Evolutionary conservation across 2,888 invertebrate genomes (phyloP), one percentile per base, ranked within the genome.

Genomic region (Elaeidobius kamerunicus): DNA sequence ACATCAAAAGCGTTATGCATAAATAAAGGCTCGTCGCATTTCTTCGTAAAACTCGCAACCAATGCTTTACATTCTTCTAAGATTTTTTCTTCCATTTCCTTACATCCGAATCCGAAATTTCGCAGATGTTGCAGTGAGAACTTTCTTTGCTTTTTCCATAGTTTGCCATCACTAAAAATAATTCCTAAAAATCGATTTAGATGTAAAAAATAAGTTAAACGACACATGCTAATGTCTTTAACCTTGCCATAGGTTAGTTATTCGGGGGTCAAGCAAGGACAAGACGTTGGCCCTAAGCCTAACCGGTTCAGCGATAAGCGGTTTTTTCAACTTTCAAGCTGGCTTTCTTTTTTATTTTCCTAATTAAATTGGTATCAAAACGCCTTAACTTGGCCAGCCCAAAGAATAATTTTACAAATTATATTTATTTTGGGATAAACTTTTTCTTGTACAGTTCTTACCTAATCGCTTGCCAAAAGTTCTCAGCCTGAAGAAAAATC

Each of bases 381-480:
- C n/a, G n/a, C n/a, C n/a, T n/a, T n/a, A n/a, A n/a, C n/a, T n/a
- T n/a, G n/a, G n/a, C n/a, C n/a, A n/a, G n/a, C n/a, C n/a, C n/a
- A n/a, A n/a, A n/a, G n/a, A n/a, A n/a, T n/a, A n/a, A n/a, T n/a
- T n/a, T n/a, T n/a, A n/a, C n/a, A n/a, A n/a, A n/a, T n/a, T n/a
- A n/a, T n/a, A n/a, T n/a, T n/a, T n/a, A n/a, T n/a, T n/a, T n/a
- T n/a, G n/a, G n/a, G n/a, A n/a, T n/a, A n/a, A n/a, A n/a, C n/a
- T n/a, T n/a, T n/a, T n/a, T n/a, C n/a, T n/a, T n/a, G n/a, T n/a
- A n/a, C n/a, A n/a, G n/a, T 20, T 12, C 39, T 68, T 67, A 85
- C 88, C 88, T 59, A 79, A 72, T 69, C 81, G 74, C 67, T 82
- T 79, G 12, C 85, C 85, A 56, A 84, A 81, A 18, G 85, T 79